Conservation (phyloP, 2,113 vertebrate genomes). For the Urocynchramus pylzowi region DNA sequence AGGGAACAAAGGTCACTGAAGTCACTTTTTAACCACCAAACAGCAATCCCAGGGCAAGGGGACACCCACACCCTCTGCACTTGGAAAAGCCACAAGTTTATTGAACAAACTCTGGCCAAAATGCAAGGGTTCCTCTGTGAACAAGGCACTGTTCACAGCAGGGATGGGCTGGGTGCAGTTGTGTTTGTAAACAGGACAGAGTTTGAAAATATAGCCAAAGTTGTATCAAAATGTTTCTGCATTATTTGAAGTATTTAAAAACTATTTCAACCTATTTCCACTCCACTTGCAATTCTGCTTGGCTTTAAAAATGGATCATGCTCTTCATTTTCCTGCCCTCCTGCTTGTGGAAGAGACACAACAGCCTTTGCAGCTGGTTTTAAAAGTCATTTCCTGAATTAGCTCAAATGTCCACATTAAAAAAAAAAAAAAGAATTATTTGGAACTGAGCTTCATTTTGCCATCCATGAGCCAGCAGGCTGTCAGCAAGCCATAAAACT, state of each 20-base stretch:
- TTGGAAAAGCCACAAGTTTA: background rate
- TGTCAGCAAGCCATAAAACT: constrained; percentile 22
- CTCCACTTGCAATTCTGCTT: background rate
- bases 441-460: background rate
- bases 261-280: background rate
- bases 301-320: background rate
- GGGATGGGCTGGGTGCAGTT: fast-evolving
- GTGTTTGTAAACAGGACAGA: background rate
- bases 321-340: background rate
- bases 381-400: background rate
- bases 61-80: background rate
- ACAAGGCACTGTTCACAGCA: background rate
- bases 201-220: background rate
- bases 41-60: background rate
- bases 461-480: background rate
- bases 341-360: background rate
- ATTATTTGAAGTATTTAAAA: background rate
- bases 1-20: background rate
- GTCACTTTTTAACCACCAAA: background rate
- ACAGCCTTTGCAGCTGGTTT: background rate
- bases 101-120: background rate
- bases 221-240: background rate
- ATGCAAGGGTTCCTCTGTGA: background rate
- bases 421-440: background rate
- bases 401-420: background rate